phyloP scores from a whole-genome alignment of 2,797 vertebrate genomes.

The Oophaga sylvatica region DNA sequence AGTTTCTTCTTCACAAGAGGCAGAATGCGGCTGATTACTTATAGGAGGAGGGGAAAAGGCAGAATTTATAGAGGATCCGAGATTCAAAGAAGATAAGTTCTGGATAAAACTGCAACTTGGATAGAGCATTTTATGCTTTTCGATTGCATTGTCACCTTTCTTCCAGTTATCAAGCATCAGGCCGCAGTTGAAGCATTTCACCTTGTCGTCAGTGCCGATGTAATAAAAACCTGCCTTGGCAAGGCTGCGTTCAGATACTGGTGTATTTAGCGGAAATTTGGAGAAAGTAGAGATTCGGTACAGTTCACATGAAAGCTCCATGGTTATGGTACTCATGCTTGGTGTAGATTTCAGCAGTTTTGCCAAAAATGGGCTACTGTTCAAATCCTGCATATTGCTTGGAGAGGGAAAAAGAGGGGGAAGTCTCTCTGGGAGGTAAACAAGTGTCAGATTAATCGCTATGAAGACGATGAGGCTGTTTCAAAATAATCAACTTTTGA shows the following conservation, averaged over 20 bases:
- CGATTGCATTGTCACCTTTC: conserved; percentile 87
- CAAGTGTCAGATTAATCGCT: not conserved
- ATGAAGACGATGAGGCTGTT: not conserved
- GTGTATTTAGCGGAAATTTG: conserved; percentile 78
- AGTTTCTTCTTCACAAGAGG: conserved; percentile 74
- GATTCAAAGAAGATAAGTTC: conserved; percentile 78
- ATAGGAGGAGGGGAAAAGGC: conserved; percentile 79
- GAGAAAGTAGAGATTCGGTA: conserved; percentile 93
- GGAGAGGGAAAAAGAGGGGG: conserved; percentile 68
- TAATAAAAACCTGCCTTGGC: conserved; percentile 97
- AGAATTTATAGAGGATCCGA: conserved; percentile 82
- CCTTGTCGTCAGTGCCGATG: conserved; percentile 87
- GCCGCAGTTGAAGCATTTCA: conserved; percentile 92
- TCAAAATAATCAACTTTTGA: not conserved
- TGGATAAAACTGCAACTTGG: conserved; percentile 91
- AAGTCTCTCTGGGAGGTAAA: conserved; percentile 82
- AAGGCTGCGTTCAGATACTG: conserved; percentile 89
- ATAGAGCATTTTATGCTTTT: conserved; percentile 88
- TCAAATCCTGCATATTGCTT: conserved; percentile 80
- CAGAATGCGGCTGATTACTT: conserved; percentile 69
- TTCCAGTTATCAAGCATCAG: conserved; percentile 91
- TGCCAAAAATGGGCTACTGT: conserved; percentile 80
- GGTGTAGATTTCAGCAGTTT: conserved; percentile 77
- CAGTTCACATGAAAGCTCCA: conserved; percentile 90
- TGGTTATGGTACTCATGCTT: conserved; percentile 81